These are phyloP conservation scores for Falco novaeseelandiae DNA, from an alignment of 2,797 vertebrate species.

Conservation along the genomic window DNA sequence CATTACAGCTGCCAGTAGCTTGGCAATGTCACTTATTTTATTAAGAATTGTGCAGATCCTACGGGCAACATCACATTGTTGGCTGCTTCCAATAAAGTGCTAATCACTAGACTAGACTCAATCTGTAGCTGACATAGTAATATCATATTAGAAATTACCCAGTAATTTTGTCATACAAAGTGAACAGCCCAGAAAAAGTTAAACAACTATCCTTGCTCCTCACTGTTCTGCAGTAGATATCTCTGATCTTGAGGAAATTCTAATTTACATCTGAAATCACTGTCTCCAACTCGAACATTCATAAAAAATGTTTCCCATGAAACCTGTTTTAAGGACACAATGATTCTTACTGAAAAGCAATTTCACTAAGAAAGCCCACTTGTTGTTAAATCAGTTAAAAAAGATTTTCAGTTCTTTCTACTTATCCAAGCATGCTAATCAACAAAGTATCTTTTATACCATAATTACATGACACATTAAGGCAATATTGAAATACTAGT, in stretches of 20 bases:
- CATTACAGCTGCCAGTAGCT: background rate
- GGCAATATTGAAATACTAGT: background rate
- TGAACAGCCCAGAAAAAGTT: background rate
- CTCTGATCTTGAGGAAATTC: background rate
- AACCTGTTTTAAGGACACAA: background rate
- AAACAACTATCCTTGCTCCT: background rate
- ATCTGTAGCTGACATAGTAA: background rate
- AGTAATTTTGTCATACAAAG: background rate
- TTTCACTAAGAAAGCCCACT: background rate
- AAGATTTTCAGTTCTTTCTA: background rate
- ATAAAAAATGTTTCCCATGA: background rate
- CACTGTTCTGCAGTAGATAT: background rate
- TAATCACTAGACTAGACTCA: background rate
- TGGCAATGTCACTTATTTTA: background rate
- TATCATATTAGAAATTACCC: background rate
- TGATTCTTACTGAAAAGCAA: background rate
- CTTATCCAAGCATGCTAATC: background rate
- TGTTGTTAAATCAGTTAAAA: background rate
- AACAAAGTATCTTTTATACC: background rate
- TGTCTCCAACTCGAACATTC: rapidly evolving
- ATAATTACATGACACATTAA: background rate
- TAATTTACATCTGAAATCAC: background rate
- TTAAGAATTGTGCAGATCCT: background rate
- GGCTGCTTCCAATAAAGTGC: background rate
- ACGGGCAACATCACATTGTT: background rate